Conservation (phyloP, 2,888 invertebrate genomes). For the Trisateles emortualis region DNA sequence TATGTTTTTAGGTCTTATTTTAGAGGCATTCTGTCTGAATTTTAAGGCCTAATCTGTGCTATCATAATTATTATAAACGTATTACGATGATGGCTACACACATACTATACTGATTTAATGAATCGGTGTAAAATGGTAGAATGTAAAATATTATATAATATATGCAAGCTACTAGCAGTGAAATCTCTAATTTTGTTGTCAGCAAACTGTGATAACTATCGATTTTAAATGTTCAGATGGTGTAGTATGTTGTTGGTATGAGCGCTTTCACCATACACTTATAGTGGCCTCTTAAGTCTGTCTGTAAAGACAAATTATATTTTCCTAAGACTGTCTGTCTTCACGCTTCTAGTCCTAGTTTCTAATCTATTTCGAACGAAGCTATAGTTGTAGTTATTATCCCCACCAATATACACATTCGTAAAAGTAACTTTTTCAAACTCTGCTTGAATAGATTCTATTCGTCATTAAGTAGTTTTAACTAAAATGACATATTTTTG, state of each 20-base stretch:
- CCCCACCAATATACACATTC: constrained; percentile 38
- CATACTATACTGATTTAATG: too few species aligned
- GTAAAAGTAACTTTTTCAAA: constrained; percentile 21
- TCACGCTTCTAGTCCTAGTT: constrained; percentile 43
- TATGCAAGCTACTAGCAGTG: constrained; percentile 3
- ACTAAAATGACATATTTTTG: background rate
- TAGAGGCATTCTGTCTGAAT: too few species aligned
- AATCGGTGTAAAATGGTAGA: too few species aligned
- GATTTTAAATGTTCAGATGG: background rate
- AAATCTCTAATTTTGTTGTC: background rate
- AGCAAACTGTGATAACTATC: background rate
- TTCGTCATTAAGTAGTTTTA: constrained; percentile 20
- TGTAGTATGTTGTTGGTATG: constrained; percentile 16
- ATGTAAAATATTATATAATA: too few species aligned
- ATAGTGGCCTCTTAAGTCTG: constrained; percentile 7
- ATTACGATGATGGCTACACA: too few species aligned
- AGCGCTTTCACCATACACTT: constrained; percentile 5
- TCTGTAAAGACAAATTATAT: constrained; percentile 10
- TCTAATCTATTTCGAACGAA: constrained; percentile 22
- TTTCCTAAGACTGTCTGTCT: constrained; percentile 23
- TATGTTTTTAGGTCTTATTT: too few species aligned
- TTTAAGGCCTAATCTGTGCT: too few species aligned
- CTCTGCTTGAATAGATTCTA: constrained; percentile 29
- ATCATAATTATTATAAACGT: too few species aligned
- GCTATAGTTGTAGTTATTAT: constrained; percentile 28